Percentiles rank a stretch among this genome's conserved stretches.
phyloP scores from a whole-genome alignment of 2,888 invertebrate species.

The Autographa pulchrina region DNA sequence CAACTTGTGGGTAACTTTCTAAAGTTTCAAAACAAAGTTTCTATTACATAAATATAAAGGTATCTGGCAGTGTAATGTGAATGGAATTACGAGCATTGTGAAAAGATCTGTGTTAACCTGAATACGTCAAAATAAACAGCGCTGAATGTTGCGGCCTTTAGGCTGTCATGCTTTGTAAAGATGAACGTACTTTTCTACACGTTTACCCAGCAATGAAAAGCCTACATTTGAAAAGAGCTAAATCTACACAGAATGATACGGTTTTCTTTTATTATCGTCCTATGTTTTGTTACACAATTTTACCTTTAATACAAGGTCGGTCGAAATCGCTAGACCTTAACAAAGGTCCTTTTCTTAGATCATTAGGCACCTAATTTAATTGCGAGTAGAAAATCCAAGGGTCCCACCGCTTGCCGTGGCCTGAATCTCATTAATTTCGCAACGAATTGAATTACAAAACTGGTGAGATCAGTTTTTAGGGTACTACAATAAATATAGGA shows the following conservation, averaged over 20 bases:
- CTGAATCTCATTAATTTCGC: slow-evolving; percentile 78
- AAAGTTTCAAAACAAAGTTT: no score
- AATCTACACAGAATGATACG: slow-evolving; percentile 3
- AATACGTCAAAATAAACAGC: slow-evolving; percentile 5
- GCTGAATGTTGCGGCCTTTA: background rate
- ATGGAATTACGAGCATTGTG: background rate
- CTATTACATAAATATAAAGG: no score
- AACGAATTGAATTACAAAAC: slow-evolving; percentile 77
- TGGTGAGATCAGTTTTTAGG: slow-evolving; percentile 62
- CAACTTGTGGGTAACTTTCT: no score
- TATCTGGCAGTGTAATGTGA: background rate
- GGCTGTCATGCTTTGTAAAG: slow-evolving; percentile 2
- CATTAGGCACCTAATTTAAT: slow-evolving; percentile 81
- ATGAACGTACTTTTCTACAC: slow-evolving; percentile 4
- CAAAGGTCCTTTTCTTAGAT: slow-evolving; percentile 67
- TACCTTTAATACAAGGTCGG: slow-evolving; percentile 17
- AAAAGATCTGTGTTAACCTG: background rate
- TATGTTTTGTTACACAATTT: slow-evolving; percentile 19
- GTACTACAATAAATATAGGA: slow-evolving; percentile 65
- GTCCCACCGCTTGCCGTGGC: slow-evolving; percentile 62
- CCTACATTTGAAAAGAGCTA: slow-evolving; percentile 7
- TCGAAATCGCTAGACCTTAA: slow-evolving; percentile 53
- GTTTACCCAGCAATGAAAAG: slow-evolving; percentile 2
- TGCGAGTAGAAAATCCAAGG: slow-evolving; percentile 66
- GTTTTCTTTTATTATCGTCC: slow-evolving; percentile 6